Conservation (phyloP, 1,140 invertebrate species). For the Myzus persicae region DNA sequence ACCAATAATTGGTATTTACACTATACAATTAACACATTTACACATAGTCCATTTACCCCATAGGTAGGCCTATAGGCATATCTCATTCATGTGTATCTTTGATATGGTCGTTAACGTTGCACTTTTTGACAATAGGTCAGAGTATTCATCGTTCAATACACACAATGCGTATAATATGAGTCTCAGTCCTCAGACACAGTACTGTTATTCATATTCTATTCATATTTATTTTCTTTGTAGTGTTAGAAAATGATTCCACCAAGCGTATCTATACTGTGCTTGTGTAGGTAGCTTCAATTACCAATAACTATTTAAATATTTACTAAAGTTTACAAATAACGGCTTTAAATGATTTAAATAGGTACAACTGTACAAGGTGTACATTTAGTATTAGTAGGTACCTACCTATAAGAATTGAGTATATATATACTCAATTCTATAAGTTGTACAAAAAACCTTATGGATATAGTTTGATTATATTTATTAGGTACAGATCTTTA, state of each 20-base stretch:
- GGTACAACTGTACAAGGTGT: background rate
- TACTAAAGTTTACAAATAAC: background rate
- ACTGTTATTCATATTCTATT: background rate
- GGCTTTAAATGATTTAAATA: background rate
- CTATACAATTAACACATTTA: background rate
- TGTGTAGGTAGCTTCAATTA: background rate
- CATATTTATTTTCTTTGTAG: background rate
- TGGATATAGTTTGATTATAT: too few species aligned
- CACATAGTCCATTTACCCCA: too few species aligned
- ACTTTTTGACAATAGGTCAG: background rate
- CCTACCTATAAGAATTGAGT: too few species aligned
- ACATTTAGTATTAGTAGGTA: too few species aligned
- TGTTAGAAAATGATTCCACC: background rate
- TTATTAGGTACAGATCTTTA: too few species aligned
- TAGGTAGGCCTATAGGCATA: too few species aligned
- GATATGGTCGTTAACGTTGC: constrained; percentile 5
- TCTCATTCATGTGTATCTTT: background rate
- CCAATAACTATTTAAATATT: too few species aligned
- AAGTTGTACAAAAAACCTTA: background rate
- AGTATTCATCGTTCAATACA: background rate
- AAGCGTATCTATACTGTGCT: background rate
- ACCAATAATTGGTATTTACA: background rate
- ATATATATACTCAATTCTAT: too few species aligned
- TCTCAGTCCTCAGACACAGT: background rate
- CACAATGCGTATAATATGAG: background rate